Conservation (phyloP, 1,140 invertebrate species). For the Laupala kohalensis region DNA sequence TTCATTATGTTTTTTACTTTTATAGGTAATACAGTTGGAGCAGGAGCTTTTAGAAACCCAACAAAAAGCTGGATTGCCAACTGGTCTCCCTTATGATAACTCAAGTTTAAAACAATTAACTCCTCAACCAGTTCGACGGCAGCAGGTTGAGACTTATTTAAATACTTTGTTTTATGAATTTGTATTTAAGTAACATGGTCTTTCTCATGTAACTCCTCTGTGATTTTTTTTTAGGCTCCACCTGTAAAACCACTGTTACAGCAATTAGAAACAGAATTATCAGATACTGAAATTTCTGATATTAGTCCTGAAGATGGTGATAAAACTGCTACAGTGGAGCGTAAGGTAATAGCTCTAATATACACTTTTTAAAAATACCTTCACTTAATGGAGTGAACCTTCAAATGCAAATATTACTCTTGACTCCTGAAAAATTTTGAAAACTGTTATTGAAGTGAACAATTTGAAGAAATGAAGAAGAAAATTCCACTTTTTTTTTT, state of each 20-base stretch:
- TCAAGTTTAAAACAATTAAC: slow-evolving; percentile 54
- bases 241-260: slow-evolving; percentile 36
- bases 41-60: slow-evolving; percentile 66
- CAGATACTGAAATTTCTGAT: slow-evolving; percentile 58
- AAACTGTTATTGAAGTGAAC: too few species aligned
- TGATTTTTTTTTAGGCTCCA: slow-evolving; percentile 11
- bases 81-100: slow-evolving; percentile 65
- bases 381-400: too few species aligned
- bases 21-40: slow-evolving; percentile 50
- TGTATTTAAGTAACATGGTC: background rate
- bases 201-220: background rate
- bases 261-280: slow-evolving; percentile 46
- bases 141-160: background rate
- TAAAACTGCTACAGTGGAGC: slow-evolving; percentile 60
- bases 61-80: slow-evolving; percentile 70
- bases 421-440: too few species aligned
- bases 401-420: too few species aligned
- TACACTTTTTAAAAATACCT: too few species aligned
- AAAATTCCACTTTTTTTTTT: too few species aligned
- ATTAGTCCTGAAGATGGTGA: slow-evolving; percentile 55
- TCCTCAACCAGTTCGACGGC: slow-evolving; percentile 52
- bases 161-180: background rate
- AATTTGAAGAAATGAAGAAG: too few species aligned
- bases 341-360: slow-evolving; percentile 43
- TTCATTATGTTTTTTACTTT: background rate